Conservation (phyloP, 2,113 vertebrate species). For the Thalassarche chlororhynchos region DNA sequence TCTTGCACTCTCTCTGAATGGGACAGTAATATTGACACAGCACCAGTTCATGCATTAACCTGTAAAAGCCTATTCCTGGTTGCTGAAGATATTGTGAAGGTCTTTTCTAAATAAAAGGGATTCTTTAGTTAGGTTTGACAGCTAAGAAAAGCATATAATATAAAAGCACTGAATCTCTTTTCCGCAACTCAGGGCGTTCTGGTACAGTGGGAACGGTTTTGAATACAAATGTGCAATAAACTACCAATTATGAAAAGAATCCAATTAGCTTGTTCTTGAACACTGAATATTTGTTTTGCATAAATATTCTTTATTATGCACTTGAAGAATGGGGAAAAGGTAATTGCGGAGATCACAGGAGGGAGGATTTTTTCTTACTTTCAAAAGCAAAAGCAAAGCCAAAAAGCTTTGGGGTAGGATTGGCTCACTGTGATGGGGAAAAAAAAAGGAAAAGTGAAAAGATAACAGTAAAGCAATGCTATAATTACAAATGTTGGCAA, state of each 20-base stretch:
- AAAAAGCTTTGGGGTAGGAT: background rate
- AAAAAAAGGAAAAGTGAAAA: background rate
- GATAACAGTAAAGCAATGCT: background rate
- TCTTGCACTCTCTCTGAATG: background rate
- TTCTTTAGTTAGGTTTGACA: background rate
- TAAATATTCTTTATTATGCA: conserved; percentile 3
- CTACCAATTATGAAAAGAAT: conserved; percentile 31
- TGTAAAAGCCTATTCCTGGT: background rate
- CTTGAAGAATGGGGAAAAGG: conserved; percentile 5
- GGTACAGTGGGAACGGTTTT: background rate
- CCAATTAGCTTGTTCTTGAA: conserved; percentile 51
- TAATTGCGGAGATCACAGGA: background rate
- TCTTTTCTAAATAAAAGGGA: background rate
- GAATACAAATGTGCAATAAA: conserved; percentile 56
- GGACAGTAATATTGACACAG: background rate
- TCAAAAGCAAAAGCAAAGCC: background rate
- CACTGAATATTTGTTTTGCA: conserved; percentile 11
- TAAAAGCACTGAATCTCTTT: background rate
- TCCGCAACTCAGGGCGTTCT: background rate
- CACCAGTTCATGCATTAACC: background rate
- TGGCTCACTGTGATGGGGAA: background rate
- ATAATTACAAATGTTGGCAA: background rate
- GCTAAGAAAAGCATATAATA: background rate
- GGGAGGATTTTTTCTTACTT: background rate
- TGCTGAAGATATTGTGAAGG: background rate